phyloP scores from a whole-genome alignment of 1,140 invertebrate genomes.

The Apis cerana region DNA sequence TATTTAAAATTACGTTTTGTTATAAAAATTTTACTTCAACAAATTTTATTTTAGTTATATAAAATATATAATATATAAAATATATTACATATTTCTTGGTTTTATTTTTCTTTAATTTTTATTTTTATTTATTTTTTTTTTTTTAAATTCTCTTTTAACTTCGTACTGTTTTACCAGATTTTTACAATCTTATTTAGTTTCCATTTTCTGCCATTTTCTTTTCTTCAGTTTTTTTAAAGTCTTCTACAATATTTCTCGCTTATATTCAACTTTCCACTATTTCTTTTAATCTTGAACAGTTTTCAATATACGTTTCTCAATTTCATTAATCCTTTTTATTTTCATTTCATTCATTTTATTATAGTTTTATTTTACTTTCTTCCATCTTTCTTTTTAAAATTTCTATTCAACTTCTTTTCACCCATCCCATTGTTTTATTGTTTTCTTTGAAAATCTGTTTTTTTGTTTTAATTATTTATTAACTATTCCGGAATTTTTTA shows the following conservation, averaged over 20 bases:
- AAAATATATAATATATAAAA: neutral
- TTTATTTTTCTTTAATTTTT: neutral
- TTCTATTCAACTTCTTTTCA: neutral
- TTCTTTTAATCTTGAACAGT: neutral
- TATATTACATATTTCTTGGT: neutral
- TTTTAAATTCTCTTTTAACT: neutral
- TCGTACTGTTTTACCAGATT: neutral
- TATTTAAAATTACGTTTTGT: too few species aligned
- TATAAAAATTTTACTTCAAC: neutral
- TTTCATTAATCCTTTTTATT: neutral
- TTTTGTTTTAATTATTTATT: neutral
- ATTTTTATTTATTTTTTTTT: neutral
- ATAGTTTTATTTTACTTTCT: neutral
- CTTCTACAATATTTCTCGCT: neutral
- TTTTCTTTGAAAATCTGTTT: neutral
- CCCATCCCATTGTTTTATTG: too few species aligned
- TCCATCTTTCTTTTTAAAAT: neutral
- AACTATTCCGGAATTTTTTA: neutral
- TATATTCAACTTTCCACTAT: neutral
- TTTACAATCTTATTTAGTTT: conserved; percentile 2
- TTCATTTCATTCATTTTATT: neutral
- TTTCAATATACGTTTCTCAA: neutral
- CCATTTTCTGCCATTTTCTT: neutral
- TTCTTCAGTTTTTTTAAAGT: neutral
- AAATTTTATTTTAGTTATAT: neutral